These are phyloP conservation scores for Campoletis raptor DNA, from an alignment of 2,888 invertebrate genomes.

Conservation along the genomic window DNA sequence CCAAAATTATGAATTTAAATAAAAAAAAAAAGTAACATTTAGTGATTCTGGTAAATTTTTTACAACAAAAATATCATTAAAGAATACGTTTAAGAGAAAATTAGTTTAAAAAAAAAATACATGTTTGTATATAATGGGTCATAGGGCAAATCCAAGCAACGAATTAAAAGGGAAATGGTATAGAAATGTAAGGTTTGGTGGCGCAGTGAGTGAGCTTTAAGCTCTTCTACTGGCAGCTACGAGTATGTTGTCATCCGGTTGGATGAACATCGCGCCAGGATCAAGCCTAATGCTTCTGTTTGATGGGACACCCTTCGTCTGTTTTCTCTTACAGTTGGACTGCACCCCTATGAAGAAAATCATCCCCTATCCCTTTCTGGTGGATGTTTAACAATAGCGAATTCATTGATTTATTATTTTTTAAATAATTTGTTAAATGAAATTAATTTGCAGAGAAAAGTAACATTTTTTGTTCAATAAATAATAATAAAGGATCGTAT, in stretches of 20 bases:
- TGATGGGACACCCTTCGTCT: constrained; percentile 78
- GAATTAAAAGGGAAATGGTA: constrained; percentile 26
- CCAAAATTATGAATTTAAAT: background rate
- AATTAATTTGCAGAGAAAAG: rapidly evolving
- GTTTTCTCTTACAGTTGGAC: constrained; percentile 39
- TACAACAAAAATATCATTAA: background rate
- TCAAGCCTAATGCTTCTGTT: constrained; percentile 84
- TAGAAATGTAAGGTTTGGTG: constrained; percentile 39
- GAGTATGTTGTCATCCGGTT: constrained; percentile 85
- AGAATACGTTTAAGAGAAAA: background rate
- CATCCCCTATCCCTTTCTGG: background rate
- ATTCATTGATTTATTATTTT: constrained; percentile 25
- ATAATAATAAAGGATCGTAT: background rate
- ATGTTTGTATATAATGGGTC: constrained; percentile 13
- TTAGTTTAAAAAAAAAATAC: background rate
- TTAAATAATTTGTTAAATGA: background rate
- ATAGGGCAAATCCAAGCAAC: constrained; percentile 44
- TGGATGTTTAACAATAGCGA: background rate
- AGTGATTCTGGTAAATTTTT: background rate
- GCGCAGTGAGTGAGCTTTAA: constrained; percentile 78
- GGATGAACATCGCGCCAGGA: constrained; percentile 84
- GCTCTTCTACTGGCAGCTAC: constrained; percentile 73
- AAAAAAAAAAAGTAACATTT: background rate
- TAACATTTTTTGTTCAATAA: background rate
- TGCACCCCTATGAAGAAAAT: constrained; percentile 11